Conservation (phyloP, 2,888 invertebrate genomes). For the Dynastes tityus region DNA sequence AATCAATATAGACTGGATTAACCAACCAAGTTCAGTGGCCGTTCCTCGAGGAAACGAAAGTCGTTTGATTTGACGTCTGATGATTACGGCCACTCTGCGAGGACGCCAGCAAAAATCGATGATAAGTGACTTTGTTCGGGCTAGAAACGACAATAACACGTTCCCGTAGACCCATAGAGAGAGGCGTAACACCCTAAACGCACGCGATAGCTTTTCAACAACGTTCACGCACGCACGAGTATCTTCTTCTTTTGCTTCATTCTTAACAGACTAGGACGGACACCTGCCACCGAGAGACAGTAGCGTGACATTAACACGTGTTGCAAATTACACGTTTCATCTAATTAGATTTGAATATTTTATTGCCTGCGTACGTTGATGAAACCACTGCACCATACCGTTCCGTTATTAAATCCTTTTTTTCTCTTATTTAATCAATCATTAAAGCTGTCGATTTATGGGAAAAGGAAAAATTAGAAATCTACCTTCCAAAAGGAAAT, state of each 20-base stretch:
- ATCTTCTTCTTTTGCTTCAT: conserved; percentile 25
- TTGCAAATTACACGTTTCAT: conserved; percentile 47
- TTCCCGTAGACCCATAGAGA: conserved; percentile 26
- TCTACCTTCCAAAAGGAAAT: too few species aligned
- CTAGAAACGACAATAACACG: conserved; percentile 38
- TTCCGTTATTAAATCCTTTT: conserved; percentile 5
- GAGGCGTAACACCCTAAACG: conserved; percentile 45
- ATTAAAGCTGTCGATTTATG: conserved; percentile 13
- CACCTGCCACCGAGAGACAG: conserved; percentile 43
- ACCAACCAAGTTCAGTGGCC: conserved; percentile 23
- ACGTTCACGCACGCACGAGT: conserved; percentile 48
- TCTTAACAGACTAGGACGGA: background rate
- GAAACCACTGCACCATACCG: conserved; percentile 16
- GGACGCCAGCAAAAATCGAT: conserved; percentile 38
- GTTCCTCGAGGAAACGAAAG: conserved; percentile 22
- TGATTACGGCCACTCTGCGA: background rate
- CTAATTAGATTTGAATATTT: conserved; percentile 46
- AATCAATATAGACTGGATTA: conserved; percentile 25
- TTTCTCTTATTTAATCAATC: background rate
- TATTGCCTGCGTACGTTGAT: conserved; percentile 18
- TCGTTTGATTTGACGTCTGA: conserved; percentile 29
- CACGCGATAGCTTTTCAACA: conserved; percentile 46
- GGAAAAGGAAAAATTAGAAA: background rate
- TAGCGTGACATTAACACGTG: conserved; percentile 49
- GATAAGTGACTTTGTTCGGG: conserved; percentile 29